Evolutionary conservation across 2,888 invertebrate species (phyloP).

Genomic region (Phortica magna): DNA sequence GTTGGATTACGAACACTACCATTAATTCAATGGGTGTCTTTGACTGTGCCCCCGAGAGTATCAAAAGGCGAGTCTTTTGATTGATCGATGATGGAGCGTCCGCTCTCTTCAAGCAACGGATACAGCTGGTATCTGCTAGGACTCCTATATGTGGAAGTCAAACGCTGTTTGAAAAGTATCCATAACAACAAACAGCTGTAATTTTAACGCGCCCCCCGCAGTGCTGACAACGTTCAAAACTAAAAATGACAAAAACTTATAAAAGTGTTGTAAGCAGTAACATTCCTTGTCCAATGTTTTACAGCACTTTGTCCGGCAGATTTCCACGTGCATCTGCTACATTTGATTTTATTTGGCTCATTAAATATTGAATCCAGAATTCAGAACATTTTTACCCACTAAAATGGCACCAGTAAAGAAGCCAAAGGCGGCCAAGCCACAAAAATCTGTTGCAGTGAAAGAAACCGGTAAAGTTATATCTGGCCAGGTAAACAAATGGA

Average conservation of each 20-base stretch:
- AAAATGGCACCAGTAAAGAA: slow-evolving; percentile 65
- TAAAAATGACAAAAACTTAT: background rate
- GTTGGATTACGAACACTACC: no score
- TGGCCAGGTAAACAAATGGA: slow-evolving; percentile 62
- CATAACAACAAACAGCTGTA: background rate
- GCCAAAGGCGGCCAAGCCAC: slow-evolving; percentile 47
- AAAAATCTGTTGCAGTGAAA: slow-evolving; percentile 38
- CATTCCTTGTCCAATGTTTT: background rate
- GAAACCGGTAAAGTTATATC: slow-evolving; percentile 57
- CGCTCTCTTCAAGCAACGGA: no score
- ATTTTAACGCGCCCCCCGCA: background rate
- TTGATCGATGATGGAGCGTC: no score
- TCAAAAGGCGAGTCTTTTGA: no score
- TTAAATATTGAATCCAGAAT: slow-evolving; percentile 9
- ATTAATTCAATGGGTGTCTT: no score
- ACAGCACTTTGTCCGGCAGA: background rate
- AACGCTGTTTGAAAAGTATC: background rate
- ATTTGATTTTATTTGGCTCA: background rate
- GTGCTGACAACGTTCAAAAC: no score
- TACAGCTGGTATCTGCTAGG: no score
- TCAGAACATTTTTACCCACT: background rate
- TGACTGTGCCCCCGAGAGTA: no score
- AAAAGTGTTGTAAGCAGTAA: background rate
- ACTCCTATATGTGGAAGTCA: no score
- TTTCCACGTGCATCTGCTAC: slow-evolving; percentile 30